Evolutionary conservation across 1,140 invertebrate species (phyloP), one percentile per base, ranked within the genome.

Genomic region (Drosophila trapezifrons): DNA sequence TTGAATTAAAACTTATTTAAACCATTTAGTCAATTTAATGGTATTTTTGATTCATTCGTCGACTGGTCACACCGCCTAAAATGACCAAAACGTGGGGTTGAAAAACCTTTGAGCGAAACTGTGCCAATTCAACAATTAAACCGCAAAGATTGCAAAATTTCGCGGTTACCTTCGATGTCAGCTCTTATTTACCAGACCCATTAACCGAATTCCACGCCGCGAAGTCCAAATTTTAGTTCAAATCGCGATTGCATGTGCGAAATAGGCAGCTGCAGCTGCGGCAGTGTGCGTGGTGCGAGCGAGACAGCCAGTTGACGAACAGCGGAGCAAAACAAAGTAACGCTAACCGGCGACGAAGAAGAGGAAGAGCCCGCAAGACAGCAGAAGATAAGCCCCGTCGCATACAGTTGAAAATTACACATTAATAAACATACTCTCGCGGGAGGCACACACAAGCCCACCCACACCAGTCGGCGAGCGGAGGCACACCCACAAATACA

Each of bases 291-390:
- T 59, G 37, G 27, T 42, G 60, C 55, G 63, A 90, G 77, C 80
- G 79, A 84, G 82, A 89, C 35, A 72, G 72, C 38, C 72, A 71
- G 56, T 47, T 60, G 49, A 22, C 67, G 67, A 71, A 71, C 13
- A 46, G 35, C 42, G 32, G 65, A 71, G 49, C 67, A 71, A 71
- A 71, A 71, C 67, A 71, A 71, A 71, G 35, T 58, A 35, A 32
- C 35, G 79, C 62, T 73, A 79, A 79, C 83, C 83, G 83, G 79
- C 71, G 51, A 52, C 86, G 71, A 47, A 79, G 29, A 59, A 40
- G 38, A 51, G 40, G 35, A 52, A 71, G 38, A 43, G 18, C 22
- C 32, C 25, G 40, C 29, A 37, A 58, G 35, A 20, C 47, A 65
- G 57, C 46, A 59, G 45, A 59, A 66, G 79, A 89, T 84, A 80